Conservation (phyloP, 2,113 vertebrate genomes). For the Nothoprocta pentlandii region DNA sequence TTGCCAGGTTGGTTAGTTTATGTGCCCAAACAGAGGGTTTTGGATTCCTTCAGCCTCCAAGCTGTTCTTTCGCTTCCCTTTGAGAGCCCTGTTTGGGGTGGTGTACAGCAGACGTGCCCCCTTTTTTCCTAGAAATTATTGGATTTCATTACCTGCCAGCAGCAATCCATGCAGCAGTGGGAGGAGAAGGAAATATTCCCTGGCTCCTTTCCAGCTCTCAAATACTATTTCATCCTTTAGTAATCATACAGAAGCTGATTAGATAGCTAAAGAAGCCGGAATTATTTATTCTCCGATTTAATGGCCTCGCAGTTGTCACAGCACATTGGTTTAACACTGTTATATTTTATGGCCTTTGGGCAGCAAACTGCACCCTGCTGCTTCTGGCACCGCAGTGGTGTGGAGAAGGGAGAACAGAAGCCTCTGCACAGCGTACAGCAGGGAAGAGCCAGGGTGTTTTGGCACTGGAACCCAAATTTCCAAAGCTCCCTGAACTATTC, state of each 20-base stretch:
- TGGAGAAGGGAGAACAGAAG: too few relatives aligned
- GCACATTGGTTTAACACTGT: background rate
- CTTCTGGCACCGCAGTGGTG: background rate
- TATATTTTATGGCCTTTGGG: background rate
- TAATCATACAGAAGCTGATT: background rate
- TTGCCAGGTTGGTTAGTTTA: background rate
- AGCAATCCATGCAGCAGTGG: background rate
- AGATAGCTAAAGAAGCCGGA: background rate
- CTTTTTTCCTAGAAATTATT: background rate
- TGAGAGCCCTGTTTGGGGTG: background rate
- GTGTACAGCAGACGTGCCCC: background rate
- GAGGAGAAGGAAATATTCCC: background rate
- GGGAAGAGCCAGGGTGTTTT: background rate
- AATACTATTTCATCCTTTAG: background rate
- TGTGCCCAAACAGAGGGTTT: slow-evolving; percentile 15
- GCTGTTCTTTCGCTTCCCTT: background rate
- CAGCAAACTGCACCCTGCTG: background rate
- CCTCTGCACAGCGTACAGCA: background rate
- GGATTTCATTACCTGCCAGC: slow-evolving; percentile 67
- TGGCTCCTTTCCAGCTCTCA: background rate
- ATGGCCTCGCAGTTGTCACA: background rate
- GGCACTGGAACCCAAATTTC: background rate
- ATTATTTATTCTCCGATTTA: background rate
- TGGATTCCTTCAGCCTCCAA: slow-evolving; percentile 26
- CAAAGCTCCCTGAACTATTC: background rate